phyloP scores from a whole-genome alignment of 2,888 invertebrate species.

The Lathronympha strigana region DNA sequence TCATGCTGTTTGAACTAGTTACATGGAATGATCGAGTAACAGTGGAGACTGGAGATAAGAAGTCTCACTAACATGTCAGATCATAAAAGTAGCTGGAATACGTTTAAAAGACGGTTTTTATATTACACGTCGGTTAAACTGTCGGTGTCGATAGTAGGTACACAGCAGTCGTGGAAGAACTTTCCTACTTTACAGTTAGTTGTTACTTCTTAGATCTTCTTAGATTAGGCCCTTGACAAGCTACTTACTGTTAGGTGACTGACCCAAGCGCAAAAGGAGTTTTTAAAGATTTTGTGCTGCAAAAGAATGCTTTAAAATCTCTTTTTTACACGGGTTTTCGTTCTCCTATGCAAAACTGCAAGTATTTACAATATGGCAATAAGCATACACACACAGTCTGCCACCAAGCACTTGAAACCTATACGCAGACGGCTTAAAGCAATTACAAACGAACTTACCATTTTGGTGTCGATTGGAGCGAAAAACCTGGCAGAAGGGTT shows the following conservation, averaged over 20 bases:
- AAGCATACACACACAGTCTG: not conserved
- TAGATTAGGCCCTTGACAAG: not conserved
- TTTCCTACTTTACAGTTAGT: not conserved
- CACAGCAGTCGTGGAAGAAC: not conserved
- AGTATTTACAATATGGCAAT: not conserved
- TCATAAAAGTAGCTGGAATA: no score
- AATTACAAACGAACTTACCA: slow-evolving; percentile 31
- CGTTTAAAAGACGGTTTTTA: no score
- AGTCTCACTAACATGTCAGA: no score
- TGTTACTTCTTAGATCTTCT: not conserved
- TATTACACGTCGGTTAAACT: no score
- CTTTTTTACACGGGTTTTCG: no score
- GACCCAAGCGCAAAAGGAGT: not conserved
- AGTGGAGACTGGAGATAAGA: not conserved
- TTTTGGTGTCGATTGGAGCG: slow-evolving; percentile 34
- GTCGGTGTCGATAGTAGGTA: no score
- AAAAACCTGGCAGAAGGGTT: slow-evolving; percentile 43
- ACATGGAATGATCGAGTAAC: no score
- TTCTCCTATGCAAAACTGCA: no score
- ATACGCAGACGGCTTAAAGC: slow-evolving; percentile 28
- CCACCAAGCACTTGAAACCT: slow-evolving; percentile 12
- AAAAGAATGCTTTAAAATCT: not conserved
- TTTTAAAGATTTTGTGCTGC: not conserved
- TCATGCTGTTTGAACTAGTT: no score
- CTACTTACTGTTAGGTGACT: not conserved